These are phyloP conservation scores for Hypanus sabinus DNA, from an alignment of 2,113 vertebrate genomes.

Conservation along the genomic window DNA sequence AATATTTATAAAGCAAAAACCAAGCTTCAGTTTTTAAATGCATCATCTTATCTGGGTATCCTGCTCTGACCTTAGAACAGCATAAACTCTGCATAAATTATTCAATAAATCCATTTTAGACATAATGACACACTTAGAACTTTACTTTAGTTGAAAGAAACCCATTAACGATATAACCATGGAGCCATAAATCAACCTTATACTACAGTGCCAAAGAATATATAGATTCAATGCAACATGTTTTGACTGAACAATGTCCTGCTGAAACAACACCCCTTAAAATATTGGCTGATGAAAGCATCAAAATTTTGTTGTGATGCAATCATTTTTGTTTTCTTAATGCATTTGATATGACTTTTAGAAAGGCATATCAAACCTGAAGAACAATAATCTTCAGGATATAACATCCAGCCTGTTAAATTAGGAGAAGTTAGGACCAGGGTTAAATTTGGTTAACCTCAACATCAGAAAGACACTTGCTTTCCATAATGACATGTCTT, in stretches of 20 bases:
- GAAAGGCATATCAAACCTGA: background rate
- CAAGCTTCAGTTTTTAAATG: background rate
- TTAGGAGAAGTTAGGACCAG: background rate
- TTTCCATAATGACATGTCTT: background rate
- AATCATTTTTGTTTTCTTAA: background rate
- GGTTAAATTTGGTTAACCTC: background rate
- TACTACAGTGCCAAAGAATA: background rate
- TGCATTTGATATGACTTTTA: background rate
- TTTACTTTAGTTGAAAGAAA: conserved; percentile 25
- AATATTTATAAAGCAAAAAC: background rate
- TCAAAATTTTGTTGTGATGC: background rate
- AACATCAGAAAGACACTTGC: background rate
- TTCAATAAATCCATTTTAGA: conserved; percentile 28
- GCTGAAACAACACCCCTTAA: background rate
- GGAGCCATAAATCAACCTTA: conserved; percentile 14
- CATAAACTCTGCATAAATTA: conserved; percentile 23
- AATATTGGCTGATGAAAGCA: background rate
- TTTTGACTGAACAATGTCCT: background rate
- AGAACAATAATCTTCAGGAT: background rate
- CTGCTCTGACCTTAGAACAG: conserved; percentile 8
- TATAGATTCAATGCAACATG: conserved; percentile 4
- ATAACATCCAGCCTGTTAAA: background rate
- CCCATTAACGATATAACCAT: conserved; percentile 26
- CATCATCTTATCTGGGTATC: background rate
- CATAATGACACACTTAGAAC: conserved; percentile 35